A percentile compares a stretch with the other conserved stretches of the same genome.
phyloP scores from a whole-genome alignment of 2,113 vertebrate species.

The Danionella cerebrum region DNA sequence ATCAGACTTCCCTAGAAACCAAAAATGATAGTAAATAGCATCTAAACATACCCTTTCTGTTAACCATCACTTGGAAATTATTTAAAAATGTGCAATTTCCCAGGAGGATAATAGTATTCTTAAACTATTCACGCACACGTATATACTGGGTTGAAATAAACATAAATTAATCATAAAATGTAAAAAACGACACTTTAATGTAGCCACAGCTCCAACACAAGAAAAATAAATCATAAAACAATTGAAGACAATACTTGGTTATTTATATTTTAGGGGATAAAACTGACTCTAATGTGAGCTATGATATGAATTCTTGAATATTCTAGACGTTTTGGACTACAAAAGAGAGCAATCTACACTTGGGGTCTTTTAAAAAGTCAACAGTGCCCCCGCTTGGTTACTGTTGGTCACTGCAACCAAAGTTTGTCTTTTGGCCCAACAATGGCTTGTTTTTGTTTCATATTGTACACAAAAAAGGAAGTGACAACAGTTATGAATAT shows the following conservation, averaged over 20 bases:
- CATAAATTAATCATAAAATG: too few relatives aligned
- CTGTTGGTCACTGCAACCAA: constrained; percentile 33
- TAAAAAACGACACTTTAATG: too few relatives aligned
- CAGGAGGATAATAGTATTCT: too few relatives aligned
- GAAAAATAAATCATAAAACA: not conserved
- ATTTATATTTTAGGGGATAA: not conserved
- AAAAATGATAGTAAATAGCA: too few relatives aligned
- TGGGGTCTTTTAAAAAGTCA: not conserved
- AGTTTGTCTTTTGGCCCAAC: not conserved
- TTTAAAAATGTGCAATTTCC: not conserved
- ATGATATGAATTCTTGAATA: not conserved
- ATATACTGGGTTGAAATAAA: too few relatives aligned
- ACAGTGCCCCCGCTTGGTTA: constrained; percentile 24
- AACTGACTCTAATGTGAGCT: not conserved
- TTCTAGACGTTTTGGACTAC: not conserved
- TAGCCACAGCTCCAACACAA: not conserved
- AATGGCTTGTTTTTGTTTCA: not conserved
- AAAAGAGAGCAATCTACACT: not conserved
- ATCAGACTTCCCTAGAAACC: too few relatives aligned
- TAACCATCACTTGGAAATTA: not conserved
- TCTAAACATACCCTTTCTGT: too few relatives aligned
- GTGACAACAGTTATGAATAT: not conserved
- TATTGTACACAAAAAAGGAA: not conserved
- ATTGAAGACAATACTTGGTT: not conserved
- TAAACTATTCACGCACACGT: too few relatives aligned